These are phyloP conservation scores for Adoxophyes honmai DNA, from an alignment of 1,140 invertebrate genomes.

Conservation along the genomic window DNA sequence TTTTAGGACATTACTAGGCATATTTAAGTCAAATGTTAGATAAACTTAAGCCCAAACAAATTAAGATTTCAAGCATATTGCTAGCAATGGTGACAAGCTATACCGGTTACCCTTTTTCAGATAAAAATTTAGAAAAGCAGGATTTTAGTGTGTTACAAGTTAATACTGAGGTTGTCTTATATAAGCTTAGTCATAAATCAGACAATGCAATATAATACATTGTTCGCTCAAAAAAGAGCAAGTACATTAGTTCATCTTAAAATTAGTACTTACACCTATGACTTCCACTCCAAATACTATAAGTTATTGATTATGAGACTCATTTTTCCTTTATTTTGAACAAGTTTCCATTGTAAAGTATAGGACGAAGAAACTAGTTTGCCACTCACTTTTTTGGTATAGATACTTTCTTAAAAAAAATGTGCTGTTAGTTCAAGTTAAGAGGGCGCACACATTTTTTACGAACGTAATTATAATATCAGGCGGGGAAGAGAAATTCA, in stretches of 20 bases:
- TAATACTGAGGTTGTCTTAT: slow-evolving; percentile 12
- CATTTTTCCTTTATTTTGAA: slow-evolving; percentile 18
- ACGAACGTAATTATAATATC: too few relatives aligned
- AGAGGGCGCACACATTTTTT: too few relatives aligned
- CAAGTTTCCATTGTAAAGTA: neutral
- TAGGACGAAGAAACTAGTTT: neutral
- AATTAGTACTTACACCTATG: slow-evolving; percentile 41
- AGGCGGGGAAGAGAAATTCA: too few relatives aligned
- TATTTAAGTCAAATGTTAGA: too few relatives aligned
- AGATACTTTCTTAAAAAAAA: slow-evolving; percentile 5
- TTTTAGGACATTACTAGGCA: too few relatives aligned
- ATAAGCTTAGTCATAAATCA: slow-evolving; percentile 16
- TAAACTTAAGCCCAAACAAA: too few relatives aligned
- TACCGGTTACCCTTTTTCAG: too few relatives aligned
- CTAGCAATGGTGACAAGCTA: too few relatives aligned
- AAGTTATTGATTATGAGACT: slow-evolving; percentile 51
- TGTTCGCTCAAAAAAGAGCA: slow-evolving; percentile 36
- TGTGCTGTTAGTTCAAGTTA: neutral
- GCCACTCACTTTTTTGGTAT: neutral
- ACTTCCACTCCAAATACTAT: slow-evolving; percentile 43
- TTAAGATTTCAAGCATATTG: too few relatives aligned
- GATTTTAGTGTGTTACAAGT: too few relatives aligned
- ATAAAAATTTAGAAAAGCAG: too few relatives aligned
- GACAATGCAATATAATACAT: slow-evolving; percentile 22
- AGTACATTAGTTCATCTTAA: slow-evolving; percentile 26